Evolutionary conservation across 1,140 invertebrate species (phyloP).

Genomic region (Aphaenogaster ashmeadi): DNA sequence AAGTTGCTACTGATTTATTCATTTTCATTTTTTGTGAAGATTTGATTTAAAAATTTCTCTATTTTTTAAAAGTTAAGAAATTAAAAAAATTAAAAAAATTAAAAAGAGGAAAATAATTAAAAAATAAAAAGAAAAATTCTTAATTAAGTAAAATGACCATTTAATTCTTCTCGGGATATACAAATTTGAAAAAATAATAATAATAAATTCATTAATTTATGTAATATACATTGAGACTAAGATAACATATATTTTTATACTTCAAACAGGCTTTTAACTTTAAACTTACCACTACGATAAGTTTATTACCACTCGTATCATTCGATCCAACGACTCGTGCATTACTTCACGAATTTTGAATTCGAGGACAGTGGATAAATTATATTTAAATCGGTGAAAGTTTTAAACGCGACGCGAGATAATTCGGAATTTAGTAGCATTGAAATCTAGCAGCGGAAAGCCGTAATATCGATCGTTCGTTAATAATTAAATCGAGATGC

Average conservation of each 20-base stretch:
- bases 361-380: not conserved
- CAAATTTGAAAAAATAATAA: not conserved
- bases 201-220: not conserved
- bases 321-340: not conserved
- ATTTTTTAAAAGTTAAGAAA: not conserved
- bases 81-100: too few species aligned
- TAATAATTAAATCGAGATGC: slow-evolving; percentile 12
- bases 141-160: not conserved
- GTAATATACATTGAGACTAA: not conserved
- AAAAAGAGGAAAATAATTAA: not conserved
- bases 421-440: not conserved
- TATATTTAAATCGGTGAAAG: slow-evolving; percentile 1
- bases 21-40: not conserved
- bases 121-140: not conserved
- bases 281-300: not conserved
- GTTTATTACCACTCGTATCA: not conserved
- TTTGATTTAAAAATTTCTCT: slow-evolving; percentile 1
- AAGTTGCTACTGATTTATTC: too few species aligned
- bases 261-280: not conserved
- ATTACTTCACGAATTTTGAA: not conserved
- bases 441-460: not conserved
- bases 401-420: slow-evolving; percentile 6
- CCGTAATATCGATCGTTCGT: not conserved
- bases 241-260: not conserved
- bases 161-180: not conserved